Evolutionary conservation across 2,888 invertebrate genomes (phyloP).

Genomic region (Mayetiola destructor): DNA sequence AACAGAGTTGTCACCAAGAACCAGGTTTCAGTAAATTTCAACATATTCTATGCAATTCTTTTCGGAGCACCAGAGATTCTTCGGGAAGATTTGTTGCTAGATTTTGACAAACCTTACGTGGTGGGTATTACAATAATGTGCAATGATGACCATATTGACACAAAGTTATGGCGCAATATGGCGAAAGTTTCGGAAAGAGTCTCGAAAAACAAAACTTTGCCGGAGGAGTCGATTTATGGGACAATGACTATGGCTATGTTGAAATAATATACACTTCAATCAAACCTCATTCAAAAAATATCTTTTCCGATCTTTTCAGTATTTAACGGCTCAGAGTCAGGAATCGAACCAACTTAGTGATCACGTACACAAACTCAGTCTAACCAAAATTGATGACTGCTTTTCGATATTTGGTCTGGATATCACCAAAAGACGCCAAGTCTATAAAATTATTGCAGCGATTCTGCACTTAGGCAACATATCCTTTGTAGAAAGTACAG

Average conservation of each 20-base stretch:
- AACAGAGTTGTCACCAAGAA: not conserved
- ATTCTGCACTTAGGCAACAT: not conserved
- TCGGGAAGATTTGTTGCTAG: not conserved
- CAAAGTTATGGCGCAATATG: too few species aligned
- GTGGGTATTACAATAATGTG: too few species aligned
- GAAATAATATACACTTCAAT: too few species aligned
- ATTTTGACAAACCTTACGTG: not conserved
- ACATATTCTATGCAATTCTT: not conserved
- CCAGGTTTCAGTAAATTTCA: not conserved
- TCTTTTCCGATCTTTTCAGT: not conserved
- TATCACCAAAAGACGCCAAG: not conserved
- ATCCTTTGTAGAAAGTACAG: not conserved
- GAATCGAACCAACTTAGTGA: not conserved
- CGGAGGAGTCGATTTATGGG: not conserved
- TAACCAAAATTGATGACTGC: not conserved
- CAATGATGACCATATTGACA: too few species aligned
- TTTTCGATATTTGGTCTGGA: not conserved
- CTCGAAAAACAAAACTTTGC: not conserved
- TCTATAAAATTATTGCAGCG: not conserved
- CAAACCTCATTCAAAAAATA: not conserved
- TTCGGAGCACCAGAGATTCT: not conserved
- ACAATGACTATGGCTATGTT: too few species aligned
- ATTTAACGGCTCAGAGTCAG: not conserved
- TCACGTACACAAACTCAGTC: not conserved
- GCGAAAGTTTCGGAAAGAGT: not conserved